Base-by-base conservation (phyloP, 2,888 invertebrate species). In the Nomada ferruginata region DNA sequence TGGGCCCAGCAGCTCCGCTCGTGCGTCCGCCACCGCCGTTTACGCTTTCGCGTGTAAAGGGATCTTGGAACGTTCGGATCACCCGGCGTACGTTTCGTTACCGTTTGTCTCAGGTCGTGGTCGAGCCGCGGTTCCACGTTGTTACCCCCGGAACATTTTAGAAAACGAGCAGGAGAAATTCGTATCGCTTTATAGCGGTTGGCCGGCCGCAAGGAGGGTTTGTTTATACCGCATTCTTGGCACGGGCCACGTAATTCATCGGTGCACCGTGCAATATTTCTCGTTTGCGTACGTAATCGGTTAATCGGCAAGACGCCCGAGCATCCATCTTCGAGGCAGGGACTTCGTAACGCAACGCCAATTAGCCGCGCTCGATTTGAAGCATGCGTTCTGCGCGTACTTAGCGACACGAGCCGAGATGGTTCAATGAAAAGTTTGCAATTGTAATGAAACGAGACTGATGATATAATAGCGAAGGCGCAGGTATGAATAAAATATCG, bases 31-130 rank as follows among this genome's bases (percentile, higher is more conserved):
- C 90, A 89, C 88, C 90, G 88, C 86, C 91, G 90, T 90, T 92
- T 90, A 89, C 90, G 88, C 90, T 90, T 89, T 87, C 87, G 87
- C 89, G 88, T 87, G 87, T 79, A 86, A 86, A 85, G 74, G 84
- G 82, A 78, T 72, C 79, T 79, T 66, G 79, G 61, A 82, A 76
- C 74, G 79, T 85, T 71, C 79, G 71, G 76, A 80, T 86, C 73
- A 55, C 75, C 75, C n/a, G 75, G 68, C 84, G 83, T 79, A 86
- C 90, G 86, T 87, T 86, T 85, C 82, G 86, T 87, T 87, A 86
- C 83, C 71, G 90, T 90, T 91, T 91, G 89, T 89, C 89, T 89
- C 90, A 88, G 90, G 89, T 90, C 90, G 90, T 85, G 90, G 87
- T 89, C 85, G 85, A 74, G 71, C 83, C 87, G 85, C 75, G 85